Evolutionary conservation across 2,888 invertebrate genomes (phyloP).

Genomic region (Tipula vernalis): DNA sequence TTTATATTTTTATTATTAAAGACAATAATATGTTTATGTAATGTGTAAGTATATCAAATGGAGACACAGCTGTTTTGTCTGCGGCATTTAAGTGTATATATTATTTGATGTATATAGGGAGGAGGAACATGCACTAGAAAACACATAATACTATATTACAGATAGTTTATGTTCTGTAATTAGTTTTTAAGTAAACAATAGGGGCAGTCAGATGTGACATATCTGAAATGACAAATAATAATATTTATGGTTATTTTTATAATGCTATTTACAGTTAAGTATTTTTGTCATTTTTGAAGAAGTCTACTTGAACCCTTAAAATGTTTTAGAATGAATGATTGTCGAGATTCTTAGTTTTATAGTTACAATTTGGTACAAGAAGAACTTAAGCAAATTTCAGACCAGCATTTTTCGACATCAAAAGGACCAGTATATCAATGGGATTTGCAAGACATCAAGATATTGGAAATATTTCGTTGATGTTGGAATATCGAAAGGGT

Average conservation of each 20-base stretch:
- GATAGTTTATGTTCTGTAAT: neutral
- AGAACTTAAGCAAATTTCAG: too few species aligned
- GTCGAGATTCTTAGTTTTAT: too few species aligned
- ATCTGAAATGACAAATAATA: neutral
- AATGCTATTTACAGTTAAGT: neutral
- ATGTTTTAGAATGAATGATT: neutral
- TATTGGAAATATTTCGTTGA: too few species aligned
- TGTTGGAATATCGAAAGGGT: too few species aligned
- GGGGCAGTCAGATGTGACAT: neutral
- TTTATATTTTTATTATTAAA: neutral
- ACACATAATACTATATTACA: neutral
- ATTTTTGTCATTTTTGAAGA: neutral
- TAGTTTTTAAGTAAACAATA: neutral
- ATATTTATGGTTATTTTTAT: neutral
- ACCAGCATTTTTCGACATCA: too few species aligned
- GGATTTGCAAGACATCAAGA: too few species aligned
- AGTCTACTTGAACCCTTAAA: neutral
- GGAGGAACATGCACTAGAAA: neutral
- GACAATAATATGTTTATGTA: neutral
- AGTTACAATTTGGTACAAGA: too few species aligned
- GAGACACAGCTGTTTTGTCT: neutral
- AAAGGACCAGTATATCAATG: too few species aligned
- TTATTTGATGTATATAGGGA: neutral
- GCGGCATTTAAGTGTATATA: neutral
- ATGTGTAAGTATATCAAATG: neutral